Base-by-base conservation (phyloP, 1,140 invertebrate species). In the Heliconius eleuchia region DNA sequence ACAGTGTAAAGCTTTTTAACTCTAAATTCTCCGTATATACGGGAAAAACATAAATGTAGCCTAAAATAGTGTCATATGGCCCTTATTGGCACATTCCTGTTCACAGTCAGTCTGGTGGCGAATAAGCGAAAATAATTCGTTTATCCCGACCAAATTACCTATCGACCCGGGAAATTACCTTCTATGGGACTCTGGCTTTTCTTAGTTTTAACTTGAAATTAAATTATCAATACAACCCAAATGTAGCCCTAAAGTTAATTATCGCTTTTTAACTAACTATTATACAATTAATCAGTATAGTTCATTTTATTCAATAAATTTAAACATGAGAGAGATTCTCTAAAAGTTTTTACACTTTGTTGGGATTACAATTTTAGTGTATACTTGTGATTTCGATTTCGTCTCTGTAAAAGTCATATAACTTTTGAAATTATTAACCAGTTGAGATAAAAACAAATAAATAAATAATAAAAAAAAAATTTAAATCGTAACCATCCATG, bases 81-180 rank as follows among this genome's bases (percentile, higher is more conserved):
- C 13, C 60, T 66, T 66, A 66, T 30, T n/a, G 27, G 13, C 27
- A 66, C 27, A 13, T 27, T 16, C 60, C 27, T 66, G 60, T 66
- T 66, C 60, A 72, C 71, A 72, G 71, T 1, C 60, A 30, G 60
- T 30, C 74, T 71, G 71, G 55, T 75, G 74, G 82, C 74, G 81
- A 84, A 87, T 85, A 87, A 85, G 81, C 84, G 85, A 84, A 86
- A 84, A 89, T 89, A 89, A 89, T 89, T 85, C 85, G 85, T 86
- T 89, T 89, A 89, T 86, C 84, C 86, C 79, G 46, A 72, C 83
- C 81, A 87, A 87, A 89, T 89, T 89, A 89, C 82, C 84, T 86
- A 89, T 87, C 80, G 83, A 81, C 79, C 82, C 83, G 83, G 82
- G 74, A 89, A 89, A 87, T 89, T 89, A 86, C 81, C 83, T 77